Evolutionary conservation across 2,113 vertebrate genomes (phyloP), one percentile per base, ranked within the genome.

Genomic region (Speoplatyrhinus poulsoni): DNA sequence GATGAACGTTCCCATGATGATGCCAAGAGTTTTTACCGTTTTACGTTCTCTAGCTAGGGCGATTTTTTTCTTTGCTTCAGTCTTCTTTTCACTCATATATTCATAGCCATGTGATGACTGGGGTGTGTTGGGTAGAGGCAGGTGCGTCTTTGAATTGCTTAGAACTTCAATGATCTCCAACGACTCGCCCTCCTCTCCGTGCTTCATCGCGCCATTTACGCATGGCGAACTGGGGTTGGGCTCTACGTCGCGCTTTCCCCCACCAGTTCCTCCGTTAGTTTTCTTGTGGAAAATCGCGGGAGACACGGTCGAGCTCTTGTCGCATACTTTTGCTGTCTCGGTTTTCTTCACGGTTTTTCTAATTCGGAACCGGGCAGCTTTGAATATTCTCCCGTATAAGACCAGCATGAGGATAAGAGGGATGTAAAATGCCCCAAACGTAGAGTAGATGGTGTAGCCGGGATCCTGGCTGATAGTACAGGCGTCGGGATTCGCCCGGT

Each of bases 1-100:
- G 82, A 98, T 99, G 89, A 99, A 98, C 12, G 97, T 98, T 15
- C 96, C 97, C 96, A 99, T 99, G 68, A 99, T 98, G 85, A 99
- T 99, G 48, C 97, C 97, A 67, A 99, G 81, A 0, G 97, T 99
- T 87, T 99, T 99, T 54, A 99, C 97, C 0, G 97, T 97, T 84
- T 98, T 98, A 66, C 95, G 93, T 68, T 99, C 97, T n/a, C 96
- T 91, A 58, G 96, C 95, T 78, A 98, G 77, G 50, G 95, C 96
- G 80, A 95, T 91, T 83, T 97, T 98, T 50, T 95, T 91, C 81
- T 95, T 97, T 6, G 94, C 93, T 12, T 95, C 96, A 0, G 91
- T 85, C 77, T 88, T 95, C 74, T 88, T 95, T 62, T 96, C 95
- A 46, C 93, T 94, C 77, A 93, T 93, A 73, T 84, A 90, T 57